phyloP scores from a whole-genome alignment of 2,113 vertebrate species.

The Hymenochirus boettgeri region DNA sequence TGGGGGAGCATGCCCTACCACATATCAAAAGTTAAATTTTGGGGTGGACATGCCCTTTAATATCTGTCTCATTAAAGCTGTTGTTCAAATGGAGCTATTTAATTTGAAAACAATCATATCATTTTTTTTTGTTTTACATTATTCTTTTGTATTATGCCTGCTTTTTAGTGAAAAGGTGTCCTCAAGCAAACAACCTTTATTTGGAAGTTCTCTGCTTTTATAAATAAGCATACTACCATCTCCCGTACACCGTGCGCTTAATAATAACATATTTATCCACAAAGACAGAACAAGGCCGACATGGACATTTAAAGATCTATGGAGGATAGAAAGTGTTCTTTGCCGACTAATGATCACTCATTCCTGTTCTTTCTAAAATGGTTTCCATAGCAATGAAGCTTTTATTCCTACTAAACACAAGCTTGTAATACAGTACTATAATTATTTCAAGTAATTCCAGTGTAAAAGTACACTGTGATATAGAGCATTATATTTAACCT shows the following conservation, averaged over 20 bases:
- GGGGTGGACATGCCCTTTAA: too few species aligned
- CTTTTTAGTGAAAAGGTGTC: too few species aligned
- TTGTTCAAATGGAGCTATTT: too few species aligned
- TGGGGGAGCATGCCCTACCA: too few species aligned
- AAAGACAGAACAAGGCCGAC: constrained; percentile 2
- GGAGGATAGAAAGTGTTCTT: not conserved
- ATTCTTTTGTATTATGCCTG: too few species aligned
- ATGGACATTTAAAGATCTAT: constrained; percentile 8
- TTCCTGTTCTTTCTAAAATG: not conserved
- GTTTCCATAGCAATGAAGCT: constrained; percentile 39
- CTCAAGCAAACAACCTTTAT: too few species aligned
- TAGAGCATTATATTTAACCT: constrained; percentile 21
- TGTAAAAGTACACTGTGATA: constrained; percentile 24
- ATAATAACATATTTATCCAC: not conserved
- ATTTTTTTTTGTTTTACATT: too few species aligned
- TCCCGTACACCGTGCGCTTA: not conserved
- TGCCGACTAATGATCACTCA: constrained; percentile 15
- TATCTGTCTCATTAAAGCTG: too few species aligned
- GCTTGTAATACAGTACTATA: constrained; percentile 32
- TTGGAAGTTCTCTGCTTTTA: too few species aligned
- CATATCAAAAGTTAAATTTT: too few species aligned
- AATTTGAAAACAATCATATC: too few species aligned
- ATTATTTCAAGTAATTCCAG: constrained; percentile 32
- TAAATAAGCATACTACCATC: too few species aligned
- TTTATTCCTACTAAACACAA: constrained; percentile 20